phyloP scores from a whole-genome alignment of 2,797 vertebrate species.

The Sorex maritimensis region DNA sequence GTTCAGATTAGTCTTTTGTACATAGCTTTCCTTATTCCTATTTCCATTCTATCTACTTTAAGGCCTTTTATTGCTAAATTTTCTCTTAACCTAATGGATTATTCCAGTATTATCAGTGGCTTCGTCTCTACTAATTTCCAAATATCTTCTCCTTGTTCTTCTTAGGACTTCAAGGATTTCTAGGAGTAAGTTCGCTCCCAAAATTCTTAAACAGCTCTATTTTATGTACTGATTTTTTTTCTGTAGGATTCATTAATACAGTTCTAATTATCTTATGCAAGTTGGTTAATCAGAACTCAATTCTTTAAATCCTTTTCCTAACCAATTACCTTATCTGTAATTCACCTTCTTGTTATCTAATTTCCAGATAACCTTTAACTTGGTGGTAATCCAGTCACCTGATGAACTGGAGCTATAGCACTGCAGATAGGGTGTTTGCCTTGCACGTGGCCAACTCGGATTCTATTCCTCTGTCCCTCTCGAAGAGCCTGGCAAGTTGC shows the following conservation, averaged over 20 bases:
- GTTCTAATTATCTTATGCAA: slow-evolving; percentile 9
- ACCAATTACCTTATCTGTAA: slow-evolving; percentile 11
- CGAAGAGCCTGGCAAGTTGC: too few relatives aligned
- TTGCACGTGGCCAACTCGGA: too few relatives aligned
- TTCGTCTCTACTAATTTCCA: background rate
- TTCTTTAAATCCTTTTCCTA: slow-evolving; percentile 8
- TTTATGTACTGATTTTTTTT: background rate
- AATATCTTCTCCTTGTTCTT: background rate
- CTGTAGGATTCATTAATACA: background rate
- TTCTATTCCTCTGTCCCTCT: too few relatives aligned
- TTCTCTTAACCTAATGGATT: background rate
- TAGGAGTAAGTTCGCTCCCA: background rate
- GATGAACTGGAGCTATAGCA: too few relatives aligned
- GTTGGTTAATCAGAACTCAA: slow-evolving; percentile 15
- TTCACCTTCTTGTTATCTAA: background rate
- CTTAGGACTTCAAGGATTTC: background rate
- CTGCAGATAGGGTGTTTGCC: too few relatives aligned
- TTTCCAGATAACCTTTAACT: slow-evolving; percentile 35
- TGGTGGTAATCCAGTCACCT: background rate
- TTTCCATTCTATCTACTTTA: background rate
- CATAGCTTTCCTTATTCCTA: too few relatives aligned
- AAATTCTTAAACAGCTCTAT: slow-evolving; percentile 37
- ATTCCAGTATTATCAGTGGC: background rate
- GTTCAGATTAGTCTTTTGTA: too few relatives aligned
- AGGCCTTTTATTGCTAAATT: background rate